These are phyloP conservation scores for Oryzaephilus surinamensis DNA, from an alignment of 1,140 invertebrate species.

Conservation along the genomic window DNA sequence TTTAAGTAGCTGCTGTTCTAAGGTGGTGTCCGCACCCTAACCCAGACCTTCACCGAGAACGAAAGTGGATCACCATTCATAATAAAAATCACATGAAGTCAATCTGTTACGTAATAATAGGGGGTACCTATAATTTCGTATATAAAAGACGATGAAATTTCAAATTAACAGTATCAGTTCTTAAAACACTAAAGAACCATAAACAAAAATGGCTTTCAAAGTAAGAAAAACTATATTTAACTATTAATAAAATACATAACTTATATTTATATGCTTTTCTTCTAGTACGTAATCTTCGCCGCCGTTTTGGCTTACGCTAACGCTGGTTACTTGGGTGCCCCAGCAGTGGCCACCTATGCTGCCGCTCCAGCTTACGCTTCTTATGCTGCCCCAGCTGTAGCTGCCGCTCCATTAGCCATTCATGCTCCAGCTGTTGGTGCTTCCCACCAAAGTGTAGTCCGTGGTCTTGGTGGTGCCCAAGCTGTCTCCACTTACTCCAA, in stretches of 20 bases:
- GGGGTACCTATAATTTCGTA: too few species aligned
- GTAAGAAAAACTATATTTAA: constrained; percentile 14
- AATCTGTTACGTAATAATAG: not conserved
- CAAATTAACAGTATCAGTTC: constrained; percentile 13
- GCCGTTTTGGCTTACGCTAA: constrained; percentile 19
- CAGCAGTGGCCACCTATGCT: constrained; percentile 16
- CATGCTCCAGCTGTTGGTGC: constrained; percentile 40
- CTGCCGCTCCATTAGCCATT: constrained; percentile 35
- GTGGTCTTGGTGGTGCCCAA: constrained; percentile 42
- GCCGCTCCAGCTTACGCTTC: constrained; percentile 16
- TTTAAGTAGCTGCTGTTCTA: too few species aligned
- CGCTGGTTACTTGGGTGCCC: constrained; percentile 18
- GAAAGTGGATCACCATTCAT: constrained; percentile 23
- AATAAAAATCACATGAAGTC: constrained; percentile 4
- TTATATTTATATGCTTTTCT: constrained; percentile 2
- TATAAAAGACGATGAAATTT: constrained; percentile 9
- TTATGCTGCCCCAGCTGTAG: constrained; percentile 20
- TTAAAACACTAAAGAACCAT: constrained; percentile 5
- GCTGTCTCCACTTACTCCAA: constrained; percentile 47
- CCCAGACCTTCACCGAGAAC: constrained; percentile 27
- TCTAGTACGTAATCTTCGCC: constrained; percentile 24
- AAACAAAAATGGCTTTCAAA: constrained; percentile 19
- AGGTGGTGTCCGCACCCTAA: constrained; percentile 20
- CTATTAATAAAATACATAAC: not conserved
- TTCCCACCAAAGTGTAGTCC: constrained; percentile 42